Evolutionary conservation across 2,113 vertebrate species (phyloP).

Genomic region (Dicaeum eximium): DNA sequence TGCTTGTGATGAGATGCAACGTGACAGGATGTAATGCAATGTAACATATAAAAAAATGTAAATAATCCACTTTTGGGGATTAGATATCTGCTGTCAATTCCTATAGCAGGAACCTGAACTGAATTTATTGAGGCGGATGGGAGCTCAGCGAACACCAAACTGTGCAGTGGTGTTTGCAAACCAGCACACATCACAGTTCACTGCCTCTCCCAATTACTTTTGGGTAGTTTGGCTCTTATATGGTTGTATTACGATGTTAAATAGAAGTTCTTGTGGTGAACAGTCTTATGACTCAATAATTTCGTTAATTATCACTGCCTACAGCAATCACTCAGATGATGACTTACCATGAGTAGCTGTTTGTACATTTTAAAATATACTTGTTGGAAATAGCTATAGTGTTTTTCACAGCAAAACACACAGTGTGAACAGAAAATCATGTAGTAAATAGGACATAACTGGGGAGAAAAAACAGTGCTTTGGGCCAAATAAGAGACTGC

Average conservation of each 20-base stretch:
- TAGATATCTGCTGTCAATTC: conserved; percentile 78
- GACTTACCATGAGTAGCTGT: background rate
- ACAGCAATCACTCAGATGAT: conserved; percentile 22
- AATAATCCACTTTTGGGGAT: conserved; percentile 78
- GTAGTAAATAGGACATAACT: background rate
- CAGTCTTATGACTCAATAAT: conserved; percentile 57
- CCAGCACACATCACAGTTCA: conserved; percentile 64
- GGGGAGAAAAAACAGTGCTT: background rate
- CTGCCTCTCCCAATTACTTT: conserved; percentile 76
- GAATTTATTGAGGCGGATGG: conserved; percentile 73
- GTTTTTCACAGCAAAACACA: background rate
- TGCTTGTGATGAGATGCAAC: conserved; percentile 63
- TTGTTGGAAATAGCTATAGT: background rate
- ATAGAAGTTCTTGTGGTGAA: conserved; percentile 69
- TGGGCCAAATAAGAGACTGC: background rate
- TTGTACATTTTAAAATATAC: background rate
- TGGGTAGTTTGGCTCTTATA: conserved; percentile 70
- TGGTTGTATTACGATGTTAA: conserved; percentile 50
- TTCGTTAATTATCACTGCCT: conserved; percentile 63
- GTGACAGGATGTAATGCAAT: conserved; percentile 77
- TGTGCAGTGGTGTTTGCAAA: conserved; percentile 64
- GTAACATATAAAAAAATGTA: conserved; percentile 81
- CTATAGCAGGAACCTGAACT: conserved; percentile 60
- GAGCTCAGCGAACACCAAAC: conserved; percentile 67
- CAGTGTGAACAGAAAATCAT: background rate